Evolutionary conservation across 2,113 vertebrate species (phyloP).

Genomic region (Odontesthes bonariensis): DNA sequence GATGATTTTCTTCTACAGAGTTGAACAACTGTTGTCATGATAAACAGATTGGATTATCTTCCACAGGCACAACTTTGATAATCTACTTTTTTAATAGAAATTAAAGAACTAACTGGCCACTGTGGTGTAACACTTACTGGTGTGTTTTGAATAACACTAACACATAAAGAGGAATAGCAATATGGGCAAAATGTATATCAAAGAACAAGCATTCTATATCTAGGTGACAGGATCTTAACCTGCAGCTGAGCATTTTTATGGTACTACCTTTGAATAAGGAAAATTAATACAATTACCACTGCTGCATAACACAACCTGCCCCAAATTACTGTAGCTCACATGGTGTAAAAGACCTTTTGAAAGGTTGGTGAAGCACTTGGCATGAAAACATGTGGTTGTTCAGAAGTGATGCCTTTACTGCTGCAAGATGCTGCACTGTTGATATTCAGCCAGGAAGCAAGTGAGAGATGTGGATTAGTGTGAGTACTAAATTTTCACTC

Average conservation of each 20-base stretch:
- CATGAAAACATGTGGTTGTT: background rate
- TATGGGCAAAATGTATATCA: background rate
- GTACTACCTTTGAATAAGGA: background rate
- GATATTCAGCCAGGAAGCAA: constrained; percentile 34
- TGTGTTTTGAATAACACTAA: too few relatives aligned
- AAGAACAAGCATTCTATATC: background rate
- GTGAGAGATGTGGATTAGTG: constrained; percentile 9
- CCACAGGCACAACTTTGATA: background rate
- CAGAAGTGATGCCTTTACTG: constrained; percentile 3
- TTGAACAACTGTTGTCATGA: background rate
- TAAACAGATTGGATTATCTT: constrained; percentile 6
- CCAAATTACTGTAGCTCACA: background rate
- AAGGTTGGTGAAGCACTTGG: background rate
- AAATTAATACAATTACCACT: background rate
- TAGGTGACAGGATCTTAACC: background rate
- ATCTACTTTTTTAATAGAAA: background rate
- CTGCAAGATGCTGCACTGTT: constrained; percentile 17
- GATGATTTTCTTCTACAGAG: background rate
- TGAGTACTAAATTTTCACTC: constrained; percentile 9
- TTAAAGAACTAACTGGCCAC: too few relatives aligned
- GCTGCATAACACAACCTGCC: background rate
- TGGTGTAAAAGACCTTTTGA: background rate
- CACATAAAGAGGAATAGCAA: background rate
- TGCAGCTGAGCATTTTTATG: background rate
- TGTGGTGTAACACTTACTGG: too few relatives aligned